These are phyloP conservation scores for Lutjanus campechanus DNA, from an alignment of 2,797 vertebrate genomes.

Conservation along the genomic window DNA sequence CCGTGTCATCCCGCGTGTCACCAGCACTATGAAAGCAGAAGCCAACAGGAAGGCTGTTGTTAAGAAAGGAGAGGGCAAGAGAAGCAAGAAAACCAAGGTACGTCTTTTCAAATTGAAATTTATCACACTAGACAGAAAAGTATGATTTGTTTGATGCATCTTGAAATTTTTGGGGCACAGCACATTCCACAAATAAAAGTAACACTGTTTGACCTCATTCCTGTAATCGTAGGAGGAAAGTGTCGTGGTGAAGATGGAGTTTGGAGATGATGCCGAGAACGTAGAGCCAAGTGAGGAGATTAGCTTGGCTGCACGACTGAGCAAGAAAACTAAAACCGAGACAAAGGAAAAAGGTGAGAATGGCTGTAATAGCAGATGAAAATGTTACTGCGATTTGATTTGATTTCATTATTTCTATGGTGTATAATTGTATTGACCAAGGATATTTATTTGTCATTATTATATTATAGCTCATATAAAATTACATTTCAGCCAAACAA, in stretches of 20 bases:
- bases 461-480: neutral
- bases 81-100: constrained; percentile 86
- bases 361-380: neutral
- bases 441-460: too few relatives aligned
- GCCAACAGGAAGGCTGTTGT: constrained; percentile 87
- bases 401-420: neutral
- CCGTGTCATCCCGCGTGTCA: constrained; percentile 91
- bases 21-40: constrained; percentile 93
- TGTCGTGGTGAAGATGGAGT: constrained; percentile 87
- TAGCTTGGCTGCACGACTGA: constrained; percentile 80
- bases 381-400: neutral
- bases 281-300: constrained; percentile 50
- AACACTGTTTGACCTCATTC: neutral
- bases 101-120: neutral
- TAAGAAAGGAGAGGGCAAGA: constrained; percentile 79
- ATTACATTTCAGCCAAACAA: neutral
- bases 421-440: neutral
- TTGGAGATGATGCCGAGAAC: constrained; percentile 83
- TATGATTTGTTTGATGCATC: neutral
- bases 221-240: constrained; percentile 80
- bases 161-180: neutral
- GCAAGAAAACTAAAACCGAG: constrained; percentile 85
- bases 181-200: neutral
- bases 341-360: constrained; percentile 77
- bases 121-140: neutral